Evolutionary conservation across 2,113 vertebrate species (phyloP), one percentile per base, ranked within the genome.

Genomic region (Callaeas wilsoni): DNA sequence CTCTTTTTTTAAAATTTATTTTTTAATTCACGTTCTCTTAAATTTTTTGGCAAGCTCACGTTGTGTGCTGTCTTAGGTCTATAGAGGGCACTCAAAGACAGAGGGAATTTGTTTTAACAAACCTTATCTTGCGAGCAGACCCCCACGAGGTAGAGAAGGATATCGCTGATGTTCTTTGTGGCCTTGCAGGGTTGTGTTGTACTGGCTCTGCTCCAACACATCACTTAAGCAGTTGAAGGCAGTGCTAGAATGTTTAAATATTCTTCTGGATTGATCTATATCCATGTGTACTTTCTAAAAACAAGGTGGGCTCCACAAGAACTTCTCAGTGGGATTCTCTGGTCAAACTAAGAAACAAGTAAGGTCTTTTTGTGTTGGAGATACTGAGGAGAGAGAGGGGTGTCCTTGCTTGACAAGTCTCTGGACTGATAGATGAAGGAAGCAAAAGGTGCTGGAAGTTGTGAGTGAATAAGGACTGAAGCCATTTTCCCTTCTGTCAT

Each of bases 181-280:
- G 56, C 57, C 73, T 71, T 77, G 42, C 47, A 78, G 62, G 33
- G 39, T 23, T 3, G 50, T 64, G 3, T 37, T 70, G 29, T 21
- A 4, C 42, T 94, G 90, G 88, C 80, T 83, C 13, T 84, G 44
- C 52, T 96, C 88, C 90, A 95, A 4, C n/a, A 68, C 35, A 10
- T 71, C 90, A 68, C 90, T 96, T 97, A 59, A 52, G 64, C 59
- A 77, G 17, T 46, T 81, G 75, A 65, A 93, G 73, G 68, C 49
- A 71, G 0, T 22, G 22, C 52, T 70, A 15, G 69, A 75, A 67
- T 63, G 17, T 55, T 90, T 41, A 70, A 86, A 75, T 74, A 59
- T 33, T 90, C 35, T 62, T 88, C 60, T 55, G 39, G 39, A 33
- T 64, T 94, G 68, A 47, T 93, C 59, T 29, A 3, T n/a, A 15